Evolutionary conservation across 2,113 vertebrate species (phyloP).

Genomic region (Dolichallabes microphthalmus): DNA sequence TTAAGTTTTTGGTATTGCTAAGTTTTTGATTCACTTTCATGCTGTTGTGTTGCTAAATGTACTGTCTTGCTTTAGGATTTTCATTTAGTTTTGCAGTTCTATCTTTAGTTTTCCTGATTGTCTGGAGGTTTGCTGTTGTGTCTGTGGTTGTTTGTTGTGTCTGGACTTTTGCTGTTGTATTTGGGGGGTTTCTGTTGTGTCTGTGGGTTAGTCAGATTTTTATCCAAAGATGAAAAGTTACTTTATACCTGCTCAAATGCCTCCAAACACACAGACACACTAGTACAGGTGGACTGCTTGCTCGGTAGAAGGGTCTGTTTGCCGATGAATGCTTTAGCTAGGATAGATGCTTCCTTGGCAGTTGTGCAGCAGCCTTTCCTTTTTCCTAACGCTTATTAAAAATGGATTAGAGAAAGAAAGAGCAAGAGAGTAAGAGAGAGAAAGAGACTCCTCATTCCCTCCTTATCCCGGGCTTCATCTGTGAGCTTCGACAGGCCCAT

Average conservation of each 20-base stretch:
- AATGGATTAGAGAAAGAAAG: conserved; percentile 55
- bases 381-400: conserved; percentile 60
- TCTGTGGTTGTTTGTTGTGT: not conserved
- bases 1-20: not conserved
- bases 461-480: conserved; percentile 44
- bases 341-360: conserved; percentile 31
- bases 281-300: not conserved
- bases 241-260: not conserved
- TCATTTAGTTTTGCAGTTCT: not conserved
- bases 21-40: not conserved
- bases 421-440: not conserved
- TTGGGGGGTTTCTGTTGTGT: not conserved
- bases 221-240: not conserved
- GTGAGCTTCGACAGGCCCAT: conserved; percentile 65
- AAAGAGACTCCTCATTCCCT: conserved; percentile 32
- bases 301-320: conserved; percentile 26
- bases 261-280: not conserved
- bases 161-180: not conserved
- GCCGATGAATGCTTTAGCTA: conserved; percentile 49
- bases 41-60: not conserved
- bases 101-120: not conserved
- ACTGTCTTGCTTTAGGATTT: not conserved
- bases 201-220: not conserved
- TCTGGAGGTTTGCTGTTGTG: not conserved
- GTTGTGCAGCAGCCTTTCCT: conserved; percentile 38